Evolutionary conservation across 2,888 invertebrate genomes (phyloP), one percentile per base, ranked within the genome.

Genomic region (Selenia dentaria): DNA sequence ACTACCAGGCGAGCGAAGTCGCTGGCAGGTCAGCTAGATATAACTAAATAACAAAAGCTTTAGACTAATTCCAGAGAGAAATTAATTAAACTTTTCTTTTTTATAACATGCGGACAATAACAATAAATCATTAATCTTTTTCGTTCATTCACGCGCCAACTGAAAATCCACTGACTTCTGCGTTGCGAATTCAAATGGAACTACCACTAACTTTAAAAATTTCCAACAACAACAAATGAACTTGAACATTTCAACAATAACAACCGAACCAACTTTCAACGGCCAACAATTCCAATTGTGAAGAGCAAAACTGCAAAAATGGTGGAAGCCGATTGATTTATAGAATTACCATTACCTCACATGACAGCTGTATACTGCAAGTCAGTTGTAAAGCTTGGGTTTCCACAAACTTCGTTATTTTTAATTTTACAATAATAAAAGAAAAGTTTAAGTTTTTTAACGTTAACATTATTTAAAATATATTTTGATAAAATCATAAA

Each of bases 271-370:
- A 34, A 37, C 24, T 33, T 27, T n/a, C 32, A 39, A 1, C 35
- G 10, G 6, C 16, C 33, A 29, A 34, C 36, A 38, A 46, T 20
- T 28, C 8, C 32, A 20, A 44, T 45, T 48, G 53, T 46, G 44
- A 44, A 38, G 47, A 14, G 44, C 31, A 39, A 24, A 35, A 37
- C 44, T 41, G 45, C 49, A 55, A 54, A 62, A 62, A 59, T 59
- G 47, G 53, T 55, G 43, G 48, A 53, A 52, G 45, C 51, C 68
- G 75, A 80, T 79, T 81, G 81, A 81, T 81, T 81, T 80, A 80
- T 80, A 74, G 79, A 77, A 79, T 79, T 77, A 79, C 73, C 68
- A 74, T 73, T 58, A 24, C 40, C 36, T 37, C 13, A 28, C 24
- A 62, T 47, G 54, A 42, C 27, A 24, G 14, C 31, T 6, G 4